Percentiles rank a stretch among this genome's conserved stretches.
These are phyloP conservation scores for Tupaia chinensis DNA, from an alignment of 2,113 vertebrate genomes.

Conservation along the genomic window DNA sequence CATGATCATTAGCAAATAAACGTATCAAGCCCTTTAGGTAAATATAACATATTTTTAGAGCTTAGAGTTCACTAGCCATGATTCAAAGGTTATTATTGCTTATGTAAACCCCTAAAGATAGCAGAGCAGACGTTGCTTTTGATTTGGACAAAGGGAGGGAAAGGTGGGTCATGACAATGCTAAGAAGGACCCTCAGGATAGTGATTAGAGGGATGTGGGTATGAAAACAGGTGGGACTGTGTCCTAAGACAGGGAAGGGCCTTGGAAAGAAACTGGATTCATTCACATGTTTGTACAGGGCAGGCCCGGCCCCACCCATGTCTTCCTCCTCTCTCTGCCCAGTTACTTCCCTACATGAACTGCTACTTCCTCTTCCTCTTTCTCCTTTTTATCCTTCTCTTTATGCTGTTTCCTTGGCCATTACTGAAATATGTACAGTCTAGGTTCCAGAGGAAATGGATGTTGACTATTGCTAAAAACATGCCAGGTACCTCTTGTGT, in stretches of 20 bases:
- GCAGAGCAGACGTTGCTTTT: neutral
- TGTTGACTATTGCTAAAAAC: neutral
- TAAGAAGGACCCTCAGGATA: neutral
- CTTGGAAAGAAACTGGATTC: conserved; percentile 33
- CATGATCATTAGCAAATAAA: neutral
- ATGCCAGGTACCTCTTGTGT: neutral
- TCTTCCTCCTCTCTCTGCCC: conserved; percentile 25
- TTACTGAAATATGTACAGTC: neutral
- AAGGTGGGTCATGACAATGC: neutral
- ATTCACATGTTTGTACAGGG: conserved; percentile 13
- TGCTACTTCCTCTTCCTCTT: neutral
- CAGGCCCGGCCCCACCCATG: neutral
- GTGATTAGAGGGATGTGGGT: neutral
- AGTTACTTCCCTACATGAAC: neutral
- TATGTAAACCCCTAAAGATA: neutral
- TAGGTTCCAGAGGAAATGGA: conserved; percentile 15
- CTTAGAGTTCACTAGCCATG: neutral
- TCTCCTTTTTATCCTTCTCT: neutral
- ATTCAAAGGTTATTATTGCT: neutral
- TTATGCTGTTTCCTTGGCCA: neutral
- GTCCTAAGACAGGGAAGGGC: neutral
- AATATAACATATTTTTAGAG: neutral
- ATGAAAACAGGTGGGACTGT: neutral
- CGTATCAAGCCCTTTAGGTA: neutral
- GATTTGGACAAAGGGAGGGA: neutral